Percentiles rank a stretch among this genome's conserved stretches.
These are phyloP conservation scores for Pinna nobilis DNA, from an alignment of 1,140 invertebrate genomes.

Conservation along the genomic window DNA sequence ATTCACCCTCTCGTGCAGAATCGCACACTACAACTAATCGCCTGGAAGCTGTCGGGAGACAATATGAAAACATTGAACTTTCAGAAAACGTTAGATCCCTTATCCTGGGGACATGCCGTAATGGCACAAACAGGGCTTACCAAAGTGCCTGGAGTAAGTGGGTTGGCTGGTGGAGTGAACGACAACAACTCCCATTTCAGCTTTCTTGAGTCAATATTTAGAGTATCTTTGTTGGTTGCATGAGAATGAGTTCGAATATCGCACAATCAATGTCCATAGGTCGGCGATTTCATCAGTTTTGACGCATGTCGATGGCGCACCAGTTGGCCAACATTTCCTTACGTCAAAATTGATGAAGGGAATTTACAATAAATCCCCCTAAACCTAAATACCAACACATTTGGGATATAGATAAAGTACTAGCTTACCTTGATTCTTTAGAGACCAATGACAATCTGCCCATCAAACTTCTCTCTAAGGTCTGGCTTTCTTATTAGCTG, in stretches of 20 bases:
- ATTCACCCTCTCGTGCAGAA: not conserved
- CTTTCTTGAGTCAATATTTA: not conserved
- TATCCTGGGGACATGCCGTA: not conserved
- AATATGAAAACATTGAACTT: not conserved
- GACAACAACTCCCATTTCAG: conserved; percentile 24
- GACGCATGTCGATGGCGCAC: conserved; percentile 8
- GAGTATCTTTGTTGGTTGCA: conserved; percentile 5
- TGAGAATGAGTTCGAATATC: conserved; percentile 21
- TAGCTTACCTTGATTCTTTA: not conserved
- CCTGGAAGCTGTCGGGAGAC: not conserved
- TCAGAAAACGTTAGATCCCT: not conserved
- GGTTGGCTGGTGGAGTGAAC: conserved; percentile 15
- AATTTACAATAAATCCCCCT: conserved; percentile 17
- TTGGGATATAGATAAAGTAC: conserved; percentile 17
- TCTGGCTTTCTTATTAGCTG: conserved; percentile 5
- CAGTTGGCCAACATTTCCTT: not conserved
- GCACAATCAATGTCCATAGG: conserved; percentile 38
- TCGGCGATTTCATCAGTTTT: conserved; percentile 14
- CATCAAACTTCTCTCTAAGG: conserved; percentile 4
- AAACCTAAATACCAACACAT: conserved; percentile 17
- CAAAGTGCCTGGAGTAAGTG: conserved; percentile 27
- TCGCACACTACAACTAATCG: not conserved
- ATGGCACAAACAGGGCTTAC: conserved; percentile 22
- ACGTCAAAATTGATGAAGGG: conserved; percentile 25
- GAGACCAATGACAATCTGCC: not conserved